A percentile compares a stretch with the other conserved stretches of the same genome.
Conservation (phyloP, 2,888 invertebrate species). For the Phorcus lineatus region DNA sequence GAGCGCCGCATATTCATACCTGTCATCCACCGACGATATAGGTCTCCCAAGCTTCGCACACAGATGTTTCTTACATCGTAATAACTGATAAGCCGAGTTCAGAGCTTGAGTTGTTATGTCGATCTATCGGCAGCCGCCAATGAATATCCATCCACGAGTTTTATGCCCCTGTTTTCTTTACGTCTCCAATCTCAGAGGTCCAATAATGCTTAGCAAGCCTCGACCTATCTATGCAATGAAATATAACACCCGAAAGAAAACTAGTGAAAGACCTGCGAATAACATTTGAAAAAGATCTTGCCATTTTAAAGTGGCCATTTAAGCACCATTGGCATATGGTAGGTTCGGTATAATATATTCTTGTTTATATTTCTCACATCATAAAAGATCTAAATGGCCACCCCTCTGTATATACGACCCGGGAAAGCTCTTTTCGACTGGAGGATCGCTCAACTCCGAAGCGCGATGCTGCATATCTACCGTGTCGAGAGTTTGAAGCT, state of each 20-base stretch:
- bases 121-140: neutral
- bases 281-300: neutral
- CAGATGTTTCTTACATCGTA: no score
- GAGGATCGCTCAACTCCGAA: neutral
- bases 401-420: neutral
- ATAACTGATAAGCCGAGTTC: no score
- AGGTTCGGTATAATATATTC: neutral
- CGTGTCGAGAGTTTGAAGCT: neutral
- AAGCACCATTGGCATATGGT: neutral
- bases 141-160: neutral
- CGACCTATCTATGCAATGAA: neutral
- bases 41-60: no score
- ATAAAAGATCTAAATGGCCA: neutral
- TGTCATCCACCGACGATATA: no score
- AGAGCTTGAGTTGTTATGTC: no score
- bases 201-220: neutral
- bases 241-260: neutral
- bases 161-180: neutral
- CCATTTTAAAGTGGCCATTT: conserved; percentile 13
- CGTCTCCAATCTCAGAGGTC: neutral
- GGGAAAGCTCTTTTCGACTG: neutral
- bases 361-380: conserved; percentile 2
- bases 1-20: no score
- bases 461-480: neutral
- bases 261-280: neutral